Conservation (phyloP, 2,797 vertebrate genomes). For the Phoeniculus purpureus region DNA sequence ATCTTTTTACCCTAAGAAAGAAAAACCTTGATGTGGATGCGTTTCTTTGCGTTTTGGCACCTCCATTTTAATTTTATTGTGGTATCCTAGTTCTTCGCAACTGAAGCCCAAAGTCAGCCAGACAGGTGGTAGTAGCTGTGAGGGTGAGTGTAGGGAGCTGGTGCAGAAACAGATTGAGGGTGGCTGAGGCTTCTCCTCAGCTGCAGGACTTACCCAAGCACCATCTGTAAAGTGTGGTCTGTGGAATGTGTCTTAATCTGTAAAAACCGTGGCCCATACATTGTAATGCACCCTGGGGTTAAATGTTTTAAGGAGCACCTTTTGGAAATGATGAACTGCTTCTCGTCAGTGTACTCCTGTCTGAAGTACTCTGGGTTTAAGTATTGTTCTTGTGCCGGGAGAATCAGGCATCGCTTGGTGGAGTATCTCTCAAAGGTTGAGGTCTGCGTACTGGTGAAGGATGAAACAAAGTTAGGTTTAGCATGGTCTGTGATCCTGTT, state of each 20-base stretch:
- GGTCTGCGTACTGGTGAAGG: background rate
- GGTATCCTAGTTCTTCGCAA: fast-evolving
- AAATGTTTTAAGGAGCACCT: background rate
- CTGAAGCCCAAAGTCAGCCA: background rate
- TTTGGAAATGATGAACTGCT: background rate
- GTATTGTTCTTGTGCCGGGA: background rate
- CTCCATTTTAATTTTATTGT: background rate
- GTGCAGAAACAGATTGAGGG: background rate
- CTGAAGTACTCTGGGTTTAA: background rate
- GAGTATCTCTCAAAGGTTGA: background rate
- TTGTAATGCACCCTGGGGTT: background rate
- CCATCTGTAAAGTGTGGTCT: background rate
- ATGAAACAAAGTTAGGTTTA: background rate
- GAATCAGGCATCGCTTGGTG: background rate
- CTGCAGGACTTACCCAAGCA: background rate
- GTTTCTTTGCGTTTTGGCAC: background rate
- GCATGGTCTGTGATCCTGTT: background rate
- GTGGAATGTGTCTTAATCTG: background rate
- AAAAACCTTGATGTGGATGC: background rate
- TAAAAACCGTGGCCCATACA: background rate
- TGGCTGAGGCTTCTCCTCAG: background rate
- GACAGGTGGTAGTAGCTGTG: background rate
- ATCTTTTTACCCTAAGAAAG: background rate
- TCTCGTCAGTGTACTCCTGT: background rate
- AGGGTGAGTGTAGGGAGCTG: background rate